A percentile compares a stretch with the other conserved stretches of the same genome.
These are phyloP conservation scores for Dryobates pubescens DNA, from an alignment of 2,797 vertebrate species.

Conservation along the genomic window DNA sequence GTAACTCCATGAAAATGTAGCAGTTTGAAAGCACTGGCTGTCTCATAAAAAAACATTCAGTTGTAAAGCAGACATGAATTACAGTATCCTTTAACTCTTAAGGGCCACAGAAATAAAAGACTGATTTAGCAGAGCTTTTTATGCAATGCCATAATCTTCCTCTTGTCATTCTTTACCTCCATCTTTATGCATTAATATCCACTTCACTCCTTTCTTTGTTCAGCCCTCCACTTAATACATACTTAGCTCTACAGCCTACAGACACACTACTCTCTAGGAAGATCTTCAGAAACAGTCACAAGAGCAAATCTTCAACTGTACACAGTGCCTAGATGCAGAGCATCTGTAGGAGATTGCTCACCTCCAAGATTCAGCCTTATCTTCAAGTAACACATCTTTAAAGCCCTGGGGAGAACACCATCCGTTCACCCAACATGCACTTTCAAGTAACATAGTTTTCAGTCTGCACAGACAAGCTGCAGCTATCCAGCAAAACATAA, in stretches of 20 bases:
- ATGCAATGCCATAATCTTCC: background rate
- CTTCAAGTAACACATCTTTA: background rate
- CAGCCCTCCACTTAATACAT: background rate
- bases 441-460: background rate
- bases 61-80: background rate
- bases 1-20: background rate
- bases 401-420: background rate
- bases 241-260: background rate
- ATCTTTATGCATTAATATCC: background rate
- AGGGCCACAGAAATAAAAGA: background rate
- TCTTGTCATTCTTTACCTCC: background rate
- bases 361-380: background rate
- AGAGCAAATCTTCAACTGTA: background rate
- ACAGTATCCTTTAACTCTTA: background rate
- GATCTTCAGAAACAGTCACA: background rate
- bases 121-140: background rate
- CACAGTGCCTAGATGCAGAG: background rate
- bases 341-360: background rate
- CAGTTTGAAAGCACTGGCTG: background rate
- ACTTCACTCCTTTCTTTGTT: slow-evolving; percentile 4
- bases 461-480: background rate
- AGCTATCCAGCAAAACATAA: background rate
- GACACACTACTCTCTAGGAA: background rate
- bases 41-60: background rate
- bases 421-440: accelerated